Percentiles rank a stretch among this genome's conserved stretches.
Conservation (phyloP, 2,888 invertebrate species). For the Dendrolimus pini region DNA sequence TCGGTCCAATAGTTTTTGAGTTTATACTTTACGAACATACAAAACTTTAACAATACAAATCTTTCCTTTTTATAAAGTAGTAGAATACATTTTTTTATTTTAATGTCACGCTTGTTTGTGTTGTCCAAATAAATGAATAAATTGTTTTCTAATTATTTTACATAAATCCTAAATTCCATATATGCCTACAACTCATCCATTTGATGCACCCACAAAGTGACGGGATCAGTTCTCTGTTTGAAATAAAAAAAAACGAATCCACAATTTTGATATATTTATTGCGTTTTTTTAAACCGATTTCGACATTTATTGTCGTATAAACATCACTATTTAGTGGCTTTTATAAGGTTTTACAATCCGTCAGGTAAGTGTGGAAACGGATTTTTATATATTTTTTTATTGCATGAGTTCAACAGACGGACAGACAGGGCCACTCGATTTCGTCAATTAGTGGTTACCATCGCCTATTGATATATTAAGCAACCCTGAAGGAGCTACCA, state of each 20-base stretch:
- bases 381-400: slow-evolving; percentile 6
- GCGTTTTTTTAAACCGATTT: slow-evolving; percentile 42
- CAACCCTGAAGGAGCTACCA: not conserved
- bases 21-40: no score
- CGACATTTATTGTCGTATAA: slow-evolving; percentile 61
- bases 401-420: slow-evolving; percentile 10
- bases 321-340: slow-evolving; percentile 65
- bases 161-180: not conserved
- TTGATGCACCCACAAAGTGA: not conserved
- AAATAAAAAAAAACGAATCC: slow-evolving; percentile 5
- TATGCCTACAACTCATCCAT: not conserved
- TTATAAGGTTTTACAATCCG: slow-evolving; percentile 56
- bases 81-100: no score
- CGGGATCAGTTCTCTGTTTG: not conserved
- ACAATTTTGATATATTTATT: slow-evolving; percentile 58
- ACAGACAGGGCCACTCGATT: not conserved
- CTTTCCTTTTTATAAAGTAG: no score
- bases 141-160: not conserved
- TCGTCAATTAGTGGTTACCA: not conserved
- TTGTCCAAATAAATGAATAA: no score
- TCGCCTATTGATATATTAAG: not conserved
- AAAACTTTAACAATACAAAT: no score
- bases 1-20: no score
- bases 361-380: slow-evolving; percentile 28
- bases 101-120: no score